Evolutionary conservation across 2,888 invertebrate species (phyloP), one percentile per base, ranked within the genome.

Genomic region (Calameuta filiformis): DNA sequence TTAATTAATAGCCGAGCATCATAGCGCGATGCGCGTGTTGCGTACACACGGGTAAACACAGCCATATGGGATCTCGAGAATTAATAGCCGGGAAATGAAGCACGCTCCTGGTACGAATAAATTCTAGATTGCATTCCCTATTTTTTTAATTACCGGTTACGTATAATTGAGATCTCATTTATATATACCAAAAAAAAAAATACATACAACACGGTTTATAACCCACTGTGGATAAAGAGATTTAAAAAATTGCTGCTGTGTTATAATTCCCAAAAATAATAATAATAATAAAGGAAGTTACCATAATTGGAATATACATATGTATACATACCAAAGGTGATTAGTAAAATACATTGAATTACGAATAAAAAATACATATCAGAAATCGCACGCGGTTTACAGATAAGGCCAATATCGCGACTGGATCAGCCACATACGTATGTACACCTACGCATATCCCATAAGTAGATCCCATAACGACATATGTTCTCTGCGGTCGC

Each of bases 1-100:
- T 85, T 84, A 85, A 84, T 83, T 84, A 85, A 84, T 82, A 83
- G 84, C 79, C 80, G 77, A 82, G 84, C 84, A 85, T 81, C 81
- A 77, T 84, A 80, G 81, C 79, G 85, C 79, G 69, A 74, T 80
- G 76, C 79, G 82, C 81, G 81, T 81, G 33, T 71, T 71, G 33
- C 30, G 71, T 33, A 34, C 71, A 31, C 71, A 71, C 31, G 33
- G 9, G 79, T 80, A 82, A 84, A 82, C 80, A 80, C 69, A 56
- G 79, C 81, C 85, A 85, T 84, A 85, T 85, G 85, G 85, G 77
- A 71, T 71, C 71, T 71, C 12, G 31, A 11, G 30, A 56, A 71
- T 71, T 71, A 71, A 71, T 71, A 71, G 71, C 31, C 71, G 31
- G 71, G 71, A 34, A 71, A 34, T 33, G 71, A 34, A 71, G 71